These are phyloP conservation scores for Turritopsis dohrnii DNA, from an alignment of 30 jellyfish, hydroid and myxozoan species.

Conservation along the genomic window DNA sequence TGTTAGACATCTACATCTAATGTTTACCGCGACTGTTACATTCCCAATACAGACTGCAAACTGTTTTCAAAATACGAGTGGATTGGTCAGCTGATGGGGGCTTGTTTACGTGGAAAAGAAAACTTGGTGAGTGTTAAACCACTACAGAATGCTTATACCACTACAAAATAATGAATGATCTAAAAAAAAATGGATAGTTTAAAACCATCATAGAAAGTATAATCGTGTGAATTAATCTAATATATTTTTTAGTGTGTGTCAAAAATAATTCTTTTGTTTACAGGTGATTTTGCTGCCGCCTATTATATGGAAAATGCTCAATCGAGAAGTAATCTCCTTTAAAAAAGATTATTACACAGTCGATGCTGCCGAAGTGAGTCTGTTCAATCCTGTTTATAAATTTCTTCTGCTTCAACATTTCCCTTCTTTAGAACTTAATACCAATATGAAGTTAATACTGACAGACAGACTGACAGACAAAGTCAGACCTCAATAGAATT, in stretches of 20 bases:
- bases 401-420: no score
- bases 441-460: no score
- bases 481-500: no score
- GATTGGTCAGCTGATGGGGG: slow-evolving; percentile 83
- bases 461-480: no score
- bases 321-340: slow-evolving; percentile 67
- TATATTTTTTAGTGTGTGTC: no score
- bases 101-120: slow-evolving; percentile 76
- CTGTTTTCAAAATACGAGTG: slow-evolving; percentile 58
- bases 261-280: no score
- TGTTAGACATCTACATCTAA: slow-evolving; percentile 59
- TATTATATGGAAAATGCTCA: slow-evolving; percentile 64
- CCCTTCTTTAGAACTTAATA: no score
- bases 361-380: slow-evolving; percentile 79
- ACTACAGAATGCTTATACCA: no score
- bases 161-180: no score
- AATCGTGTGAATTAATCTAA: no score
- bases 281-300: slow-evolving; percentile 38
- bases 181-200: no score
- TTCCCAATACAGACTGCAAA: slow-evolving; percentile 71
- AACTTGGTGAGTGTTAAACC: slow-evolving; percentile 60
- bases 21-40: slow-evolving; percentile 79
- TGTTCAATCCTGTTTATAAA: background rate
- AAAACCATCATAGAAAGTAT: no score
- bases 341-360: slow-evolving; percentile 71